Evolutionary conservation across 2,797 vertebrate species (phyloP).

Genomic region (Anisognathus igniventris): DNA sequence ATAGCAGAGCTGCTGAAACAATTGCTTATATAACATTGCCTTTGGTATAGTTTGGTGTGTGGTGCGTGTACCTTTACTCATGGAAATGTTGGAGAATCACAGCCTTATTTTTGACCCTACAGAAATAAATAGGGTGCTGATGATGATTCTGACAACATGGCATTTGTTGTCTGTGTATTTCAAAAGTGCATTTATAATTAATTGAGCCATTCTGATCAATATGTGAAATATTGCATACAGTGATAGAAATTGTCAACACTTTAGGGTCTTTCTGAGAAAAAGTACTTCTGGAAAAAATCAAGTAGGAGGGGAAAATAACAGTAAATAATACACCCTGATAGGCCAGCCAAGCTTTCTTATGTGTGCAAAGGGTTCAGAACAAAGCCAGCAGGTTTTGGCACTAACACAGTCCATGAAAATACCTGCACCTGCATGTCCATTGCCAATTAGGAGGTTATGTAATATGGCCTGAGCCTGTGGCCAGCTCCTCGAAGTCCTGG

Average conservation of each 20-base stretch:
- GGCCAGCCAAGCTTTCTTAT: background rate
- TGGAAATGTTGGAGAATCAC: background rate
- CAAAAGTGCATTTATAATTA: background rate
- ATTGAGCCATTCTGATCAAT: background rate
- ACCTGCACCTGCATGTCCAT: background rate
- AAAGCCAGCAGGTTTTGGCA: background rate
- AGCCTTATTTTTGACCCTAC: background rate
- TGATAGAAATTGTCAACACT: background rate
- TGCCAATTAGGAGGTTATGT: conserved; percentile 5
- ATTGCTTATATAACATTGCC: background rate
- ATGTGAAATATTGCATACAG: background rate
- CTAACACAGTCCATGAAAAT: background rate
- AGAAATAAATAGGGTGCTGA: background rate
- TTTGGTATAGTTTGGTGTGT: background rate
- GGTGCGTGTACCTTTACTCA: background rate
- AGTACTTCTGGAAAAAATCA: background rate
- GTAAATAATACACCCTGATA: background rate
- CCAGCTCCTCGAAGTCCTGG: conserved; percentile 40
- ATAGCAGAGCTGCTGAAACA: background rate
- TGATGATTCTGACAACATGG: background rate
- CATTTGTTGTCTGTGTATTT: background rate
- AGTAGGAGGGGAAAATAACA: background rate
- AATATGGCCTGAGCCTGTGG: background rate
- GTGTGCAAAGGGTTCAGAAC: background rate
- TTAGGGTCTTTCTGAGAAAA: background rate